Evolutionary conservation across 2,888 invertebrate genomes (phyloP).

Genomic region (Thereva unica): DNA sequence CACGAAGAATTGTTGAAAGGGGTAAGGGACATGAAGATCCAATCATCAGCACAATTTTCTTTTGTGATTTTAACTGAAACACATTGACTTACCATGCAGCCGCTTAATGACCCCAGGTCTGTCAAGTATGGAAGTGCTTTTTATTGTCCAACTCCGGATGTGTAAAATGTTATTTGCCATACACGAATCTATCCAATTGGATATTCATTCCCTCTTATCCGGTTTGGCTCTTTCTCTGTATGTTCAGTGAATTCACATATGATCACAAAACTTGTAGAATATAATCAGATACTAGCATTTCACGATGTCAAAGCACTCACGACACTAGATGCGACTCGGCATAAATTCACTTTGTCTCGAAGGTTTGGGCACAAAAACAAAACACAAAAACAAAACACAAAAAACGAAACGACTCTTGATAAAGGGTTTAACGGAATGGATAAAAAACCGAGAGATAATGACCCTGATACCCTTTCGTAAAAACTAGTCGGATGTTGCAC

Average conservation of each 20-base stretch:
- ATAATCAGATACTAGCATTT: background rate
- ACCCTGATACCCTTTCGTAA: too few relatives aligned
- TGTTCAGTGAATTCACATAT: constrained; percentile 10
- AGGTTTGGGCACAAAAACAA: too few relatives aligned
- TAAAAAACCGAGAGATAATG: too few relatives aligned
- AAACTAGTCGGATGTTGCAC: too few relatives aligned
- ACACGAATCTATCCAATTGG: constrained; percentile 16
- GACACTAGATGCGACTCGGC: too few relatives aligned
- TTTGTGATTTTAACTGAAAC: constrained; percentile 1
- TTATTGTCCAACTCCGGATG: constrained; percentile 27
- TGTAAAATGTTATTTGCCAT: background rate
- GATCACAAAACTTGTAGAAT: background rate
- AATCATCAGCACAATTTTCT: background rate
- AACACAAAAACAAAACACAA: too few relatives aligned
- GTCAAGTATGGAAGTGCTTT: constrained; percentile 6
- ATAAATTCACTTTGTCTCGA: background rate
- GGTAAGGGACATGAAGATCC: background rate
- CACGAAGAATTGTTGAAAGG: too few relatives aligned
- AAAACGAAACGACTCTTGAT: too few relatives aligned
- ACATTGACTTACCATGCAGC: constrained; percentile 21
- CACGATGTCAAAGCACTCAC: too few relatives aligned
- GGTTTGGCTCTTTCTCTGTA: background rate
- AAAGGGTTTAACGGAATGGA: too few relatives aligned
- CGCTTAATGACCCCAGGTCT: background rate
- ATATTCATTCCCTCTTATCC: constrained; percentile 30